Evolutionary conservation across 2,113 vertebrate species (phyloP).

Genomic region (Odobenus rosmarus): DNA sequence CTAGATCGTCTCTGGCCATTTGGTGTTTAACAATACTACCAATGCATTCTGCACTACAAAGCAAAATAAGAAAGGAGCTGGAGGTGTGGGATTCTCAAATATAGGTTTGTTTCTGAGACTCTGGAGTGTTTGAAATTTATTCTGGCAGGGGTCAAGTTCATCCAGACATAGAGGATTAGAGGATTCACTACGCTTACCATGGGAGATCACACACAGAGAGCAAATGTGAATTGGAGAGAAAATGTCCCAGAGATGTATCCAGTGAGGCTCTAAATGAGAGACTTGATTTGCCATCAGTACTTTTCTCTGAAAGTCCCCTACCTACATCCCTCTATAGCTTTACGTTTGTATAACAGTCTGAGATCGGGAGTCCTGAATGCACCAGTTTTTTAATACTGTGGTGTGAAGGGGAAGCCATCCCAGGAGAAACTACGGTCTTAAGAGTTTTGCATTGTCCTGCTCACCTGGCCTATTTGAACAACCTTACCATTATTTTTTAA

Average conservation of each 20-base stretch:
- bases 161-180: neutral
- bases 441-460: neutral
- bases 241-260: neutral
- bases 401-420: neutral
- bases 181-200: neutral
- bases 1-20: neutral
- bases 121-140: neutral
- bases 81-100: neutral
- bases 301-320: neutral
- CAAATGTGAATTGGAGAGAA: neutral
- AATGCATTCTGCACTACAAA: neutral
- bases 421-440: neutral
- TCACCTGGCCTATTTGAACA: neutral
- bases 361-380: neutral
- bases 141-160: neutral
- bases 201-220: neutral
- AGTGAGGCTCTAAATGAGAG: neutral
- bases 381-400: neutral
- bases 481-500: neutral
- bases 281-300: neutral
- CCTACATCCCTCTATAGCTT: neutral
- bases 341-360: neutral
- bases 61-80: neutral
- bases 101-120: neutral
- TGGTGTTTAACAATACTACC: neutral